These are phyloP conservation scores for Umimayanthus chanpuru DNA, from an alignment of 92 coral and sea anemone genomes.

Conservation along the genomic window DNA sequence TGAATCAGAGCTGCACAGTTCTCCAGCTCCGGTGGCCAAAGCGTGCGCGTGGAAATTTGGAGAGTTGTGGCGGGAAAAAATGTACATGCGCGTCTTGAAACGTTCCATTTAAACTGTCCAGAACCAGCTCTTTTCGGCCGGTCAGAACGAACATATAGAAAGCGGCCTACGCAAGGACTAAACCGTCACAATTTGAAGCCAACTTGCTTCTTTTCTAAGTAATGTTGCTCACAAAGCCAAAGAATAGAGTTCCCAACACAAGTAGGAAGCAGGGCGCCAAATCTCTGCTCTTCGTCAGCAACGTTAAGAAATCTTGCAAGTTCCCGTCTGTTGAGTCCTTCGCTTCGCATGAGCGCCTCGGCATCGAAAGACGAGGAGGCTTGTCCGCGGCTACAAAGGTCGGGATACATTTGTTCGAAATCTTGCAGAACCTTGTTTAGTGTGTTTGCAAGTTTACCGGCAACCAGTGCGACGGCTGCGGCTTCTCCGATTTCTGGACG, in stretches of 20 bases:
- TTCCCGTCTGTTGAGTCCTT: slow-evolving; percentile 12
- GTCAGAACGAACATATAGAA: too few relatives aligned
- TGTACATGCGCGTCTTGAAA: too few relatives aligned
- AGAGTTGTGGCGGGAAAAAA: too few relatives aligned
- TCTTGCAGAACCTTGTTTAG: slow-evolving; percentile 5
- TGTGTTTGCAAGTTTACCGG: slow-evolving; percentile 18
- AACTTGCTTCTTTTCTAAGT: neutral
- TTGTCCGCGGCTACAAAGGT: neutral
- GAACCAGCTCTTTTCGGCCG: too few relatives aligned
- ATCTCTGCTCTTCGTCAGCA: slow-evolving; percentile 5
- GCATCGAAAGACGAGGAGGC: neutral
- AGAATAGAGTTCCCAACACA: neutral
- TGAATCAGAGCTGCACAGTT: too few relatives aligned
- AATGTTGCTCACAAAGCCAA: slow-evolving; percentile 20
- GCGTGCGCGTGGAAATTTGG: too few relatives aligned
- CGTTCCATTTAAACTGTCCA: too few relatives aligned
- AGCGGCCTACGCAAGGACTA: neutral
- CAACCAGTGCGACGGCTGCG: neutral
- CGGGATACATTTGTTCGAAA: slow-evolving; percentile 17
- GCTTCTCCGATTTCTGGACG: neutral
- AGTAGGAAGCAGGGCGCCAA: slow-evolving; percentile 18
- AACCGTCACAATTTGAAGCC: neutral
- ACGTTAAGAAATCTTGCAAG: slow-evolving; percentile 12
- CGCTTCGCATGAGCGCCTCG: slow-evolving; percentile 17
- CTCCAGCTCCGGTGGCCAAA: too few relatives aligned